Evolutionary conservation across 2,888 invertebrate genomes (phyloP), one percentile per base, ranked within the genome.

Genomic region (Lacanobia wlatinum): DNA sequence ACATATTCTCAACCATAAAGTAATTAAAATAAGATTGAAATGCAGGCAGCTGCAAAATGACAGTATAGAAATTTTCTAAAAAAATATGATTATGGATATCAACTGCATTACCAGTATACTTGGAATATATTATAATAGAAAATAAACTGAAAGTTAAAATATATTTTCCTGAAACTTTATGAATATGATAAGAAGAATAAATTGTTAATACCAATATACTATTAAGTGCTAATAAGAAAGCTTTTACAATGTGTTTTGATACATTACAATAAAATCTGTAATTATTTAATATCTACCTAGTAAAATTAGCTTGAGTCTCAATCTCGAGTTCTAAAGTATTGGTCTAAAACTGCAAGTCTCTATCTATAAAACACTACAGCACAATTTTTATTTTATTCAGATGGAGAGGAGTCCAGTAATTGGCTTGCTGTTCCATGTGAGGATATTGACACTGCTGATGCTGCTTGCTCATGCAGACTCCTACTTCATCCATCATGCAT

Each of bases 321-420:
- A 48, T 63, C 8, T 23, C 16, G 43, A 60, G 12, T 23, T 21
- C 40, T 23, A 60, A 34, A 38, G 3, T 28, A 40, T 40, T 8
- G 8, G 8, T 12, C 0, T 21, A 38, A 46, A 23, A 52, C 23
- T 4, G 8, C 16, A 16, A 21, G 48, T 6, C 28, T 7, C 0
- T 21, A 48, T 48, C 18, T 56, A 10, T 3, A 34, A 56, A 9
- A 9, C 16, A 28, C 55, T 52, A 23, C n/a, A 18, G 38, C 8
- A 56, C 8, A 56, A 56, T 21, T 59, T n/a, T 21, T 9, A 38
- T 74, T 71, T 64, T 80, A 88, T 89, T 60, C 76, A 99, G 99
- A 99, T 99, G 99, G 99, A 99, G 96, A 97, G 99, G 91, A 99
- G 99, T 94, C 99, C 99, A 38, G 98, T 99, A 0, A 99, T 99